These are phyloP conservation scores for Oceanodroma tethys DNA, from an alignment of 2,113 vertebrate genomes.

Conservation along the genomic window DNA sequence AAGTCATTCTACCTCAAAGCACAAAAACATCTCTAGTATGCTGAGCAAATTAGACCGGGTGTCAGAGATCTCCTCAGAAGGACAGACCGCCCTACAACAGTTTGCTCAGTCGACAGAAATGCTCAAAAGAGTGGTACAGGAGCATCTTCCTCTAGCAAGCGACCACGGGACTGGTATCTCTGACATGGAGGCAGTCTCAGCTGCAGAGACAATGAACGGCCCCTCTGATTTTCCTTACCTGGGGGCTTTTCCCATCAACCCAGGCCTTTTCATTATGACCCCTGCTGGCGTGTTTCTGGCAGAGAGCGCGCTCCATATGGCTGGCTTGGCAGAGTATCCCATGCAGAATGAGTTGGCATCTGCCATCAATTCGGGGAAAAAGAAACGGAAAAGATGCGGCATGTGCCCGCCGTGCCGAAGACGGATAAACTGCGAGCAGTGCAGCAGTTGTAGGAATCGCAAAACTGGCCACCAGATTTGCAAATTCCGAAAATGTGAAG, in stretches of 20 bases:
- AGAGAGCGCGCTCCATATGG: constrained; percentile 98
- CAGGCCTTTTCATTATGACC: constrained; percentile 99
- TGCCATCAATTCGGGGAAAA: constrained; percentile 97
- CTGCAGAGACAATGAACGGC: constrained; percentile 88
- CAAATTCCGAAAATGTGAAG: constrained; percentile 99
- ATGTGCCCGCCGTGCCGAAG: constrained; percentile 96
- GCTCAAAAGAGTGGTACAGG: constrained; percentile 94
- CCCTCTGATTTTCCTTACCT: constrained; percentile 96
- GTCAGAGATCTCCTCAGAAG: constrained; percentile 90
- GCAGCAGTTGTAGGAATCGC: constrained; percentile 99
- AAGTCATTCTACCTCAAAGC: constrained; percentile 86
- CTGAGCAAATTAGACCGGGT: constrained; percentile 92
- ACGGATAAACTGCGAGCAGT: constrained; percentile 99
- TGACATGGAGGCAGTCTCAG: constrained; percentile 92
- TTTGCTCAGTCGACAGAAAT: constrained; percentile 95
- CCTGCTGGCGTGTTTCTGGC: constrained; percentile 97
- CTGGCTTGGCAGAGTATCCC: constrained; percentile 94
- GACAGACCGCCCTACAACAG: constrained; percentile 95
- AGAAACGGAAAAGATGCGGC: constrained; percentile 98
- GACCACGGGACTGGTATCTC: constrained; percentile 85
- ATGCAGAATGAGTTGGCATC: constrained; percentile 97
- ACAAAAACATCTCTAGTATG: constrained; percentile 82
- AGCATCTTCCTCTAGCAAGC: constrained; percentile 91
- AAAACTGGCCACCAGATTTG: constrained; percentile 99
- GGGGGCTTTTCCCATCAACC: constrained; percentile 97